Evolutionary conservation across 2,797 vertebrate genomes (phyloP).

Genomic region (Alectoris magna): DNA sequence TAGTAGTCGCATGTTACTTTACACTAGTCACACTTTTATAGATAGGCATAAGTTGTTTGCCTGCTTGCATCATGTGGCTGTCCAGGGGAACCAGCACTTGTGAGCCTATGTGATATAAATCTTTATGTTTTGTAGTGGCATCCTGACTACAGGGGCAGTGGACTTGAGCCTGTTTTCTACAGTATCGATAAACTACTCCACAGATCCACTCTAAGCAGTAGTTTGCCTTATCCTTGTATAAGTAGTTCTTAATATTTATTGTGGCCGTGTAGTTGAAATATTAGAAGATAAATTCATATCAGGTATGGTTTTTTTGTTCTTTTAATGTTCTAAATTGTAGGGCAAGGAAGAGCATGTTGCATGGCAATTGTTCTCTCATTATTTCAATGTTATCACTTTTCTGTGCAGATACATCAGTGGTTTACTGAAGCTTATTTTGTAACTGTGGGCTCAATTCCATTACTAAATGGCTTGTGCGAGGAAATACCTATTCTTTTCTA

Average conservation of each 20-base stretch:
- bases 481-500: not conserved
- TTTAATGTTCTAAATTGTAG: not conserved
- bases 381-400: not conserved
- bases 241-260: not conserved
- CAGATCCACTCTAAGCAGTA: not conserved
- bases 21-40: not conserved
- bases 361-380: not conserved
- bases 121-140: not conserved
- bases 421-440: not conserved
- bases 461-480: not conserved
- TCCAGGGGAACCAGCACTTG: too few species aligned
- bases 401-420: not conserved
- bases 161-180: not conserved
- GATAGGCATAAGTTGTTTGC: not conserved
- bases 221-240: not conserved
- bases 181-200: not conserved
- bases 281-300: not conserved
- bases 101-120: not conserved
- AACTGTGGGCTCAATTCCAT: not conserved
- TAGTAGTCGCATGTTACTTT: not conserved
- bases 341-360: not conserved
- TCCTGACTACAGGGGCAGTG: not conserved
- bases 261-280: not conserved
- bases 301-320: not conserved
- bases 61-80: accelerated